These are phyloP conservation scores for Theodoxus fluviatilis DNA, from an alignment of 2,888 invertebrate genomes.

Conservation along the genomic window DNA sequence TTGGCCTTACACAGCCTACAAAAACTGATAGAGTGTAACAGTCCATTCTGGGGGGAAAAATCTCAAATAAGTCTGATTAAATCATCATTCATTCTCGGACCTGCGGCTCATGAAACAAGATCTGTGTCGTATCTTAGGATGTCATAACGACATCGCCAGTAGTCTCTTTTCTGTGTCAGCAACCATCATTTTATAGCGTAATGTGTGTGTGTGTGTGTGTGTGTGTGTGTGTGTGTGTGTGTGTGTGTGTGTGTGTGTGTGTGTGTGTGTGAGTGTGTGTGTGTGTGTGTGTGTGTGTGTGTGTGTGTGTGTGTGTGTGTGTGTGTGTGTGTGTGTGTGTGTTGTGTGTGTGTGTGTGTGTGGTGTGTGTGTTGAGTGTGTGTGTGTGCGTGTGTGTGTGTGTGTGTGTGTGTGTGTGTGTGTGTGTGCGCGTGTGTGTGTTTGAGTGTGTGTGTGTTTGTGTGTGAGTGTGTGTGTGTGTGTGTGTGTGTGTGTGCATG, in stretches of 20 bases:
- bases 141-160: too few relatives aligned
- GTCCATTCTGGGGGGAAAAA: too few relatives aligned
- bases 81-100: too few relatives aligned
- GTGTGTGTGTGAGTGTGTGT: conserved; percentile 14
- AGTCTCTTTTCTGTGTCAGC: too few relatives aligned
- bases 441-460: neutral
- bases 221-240: conserved; percentile 12
- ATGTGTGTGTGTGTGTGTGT: too few relatives aligned
- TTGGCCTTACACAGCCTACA: too few relatives aligned
- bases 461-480: neutral
- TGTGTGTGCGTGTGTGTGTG: neutral
- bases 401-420: neutral
- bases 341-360: neutral
- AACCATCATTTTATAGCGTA: too few relatives aligned
- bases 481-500: neutral
- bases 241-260: conserved; percentile 16
- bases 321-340: neutral
- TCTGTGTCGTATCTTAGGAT: too few relatives aligned
- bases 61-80: too few relatives aligned
- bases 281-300: conserved; percentile 14
- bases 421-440: neutral
- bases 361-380: neutral
- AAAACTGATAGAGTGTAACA: too few relatives aligned
- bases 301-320: neutral
- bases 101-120: too few relatives aligned